A percentile compares a stretch with the other conserved stretches of the same genome.
Conservation (phyloP, 2,113 vertebrate species). For the Mormyrus iriodes region DNA sequence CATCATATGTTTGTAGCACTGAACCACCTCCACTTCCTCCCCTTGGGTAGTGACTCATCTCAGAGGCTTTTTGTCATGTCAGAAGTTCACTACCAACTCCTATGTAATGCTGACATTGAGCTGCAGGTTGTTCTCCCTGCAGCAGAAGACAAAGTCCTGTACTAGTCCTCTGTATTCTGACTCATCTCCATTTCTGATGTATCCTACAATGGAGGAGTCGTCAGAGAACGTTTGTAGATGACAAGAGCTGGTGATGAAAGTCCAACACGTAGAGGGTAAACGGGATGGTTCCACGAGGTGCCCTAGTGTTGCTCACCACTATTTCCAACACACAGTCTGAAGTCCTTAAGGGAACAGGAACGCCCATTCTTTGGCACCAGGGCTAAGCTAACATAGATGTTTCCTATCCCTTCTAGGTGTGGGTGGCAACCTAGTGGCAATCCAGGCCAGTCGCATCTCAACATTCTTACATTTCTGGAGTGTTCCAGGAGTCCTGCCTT, state of each 20-base stretch:
- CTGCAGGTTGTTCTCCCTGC: not conserved
- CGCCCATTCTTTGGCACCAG: not conserved
- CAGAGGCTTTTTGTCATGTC: not conserved
- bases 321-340: not conserved
- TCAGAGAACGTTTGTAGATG: not conserved
- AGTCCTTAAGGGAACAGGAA: not conserved
- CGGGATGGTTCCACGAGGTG: not conserved
- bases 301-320: not conserved
- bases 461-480: constrained; percentile 89
- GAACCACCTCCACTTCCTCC: not conserved
- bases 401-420: constrained; percentile 61
- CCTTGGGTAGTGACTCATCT: not conserved
- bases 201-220: not conserved
- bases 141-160: not conserved
- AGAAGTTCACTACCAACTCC: not conserved
- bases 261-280: not conserved
- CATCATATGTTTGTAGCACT: not conserved
- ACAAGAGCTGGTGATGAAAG: not conserved
- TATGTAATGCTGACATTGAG: not conserved
- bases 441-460: constrained; percentile 92
- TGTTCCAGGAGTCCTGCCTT: constrained; percentile 80
- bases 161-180: not conserved
- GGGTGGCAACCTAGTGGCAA: constrained; percentile 90
- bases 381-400: not conserved
- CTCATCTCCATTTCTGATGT: not conserved